These are phyloP conservation scores for Eumacrocentrus americanus DNA, from an alignment of 2,888 invertebrate genomes.

Conservation along the genomic window DNA sequence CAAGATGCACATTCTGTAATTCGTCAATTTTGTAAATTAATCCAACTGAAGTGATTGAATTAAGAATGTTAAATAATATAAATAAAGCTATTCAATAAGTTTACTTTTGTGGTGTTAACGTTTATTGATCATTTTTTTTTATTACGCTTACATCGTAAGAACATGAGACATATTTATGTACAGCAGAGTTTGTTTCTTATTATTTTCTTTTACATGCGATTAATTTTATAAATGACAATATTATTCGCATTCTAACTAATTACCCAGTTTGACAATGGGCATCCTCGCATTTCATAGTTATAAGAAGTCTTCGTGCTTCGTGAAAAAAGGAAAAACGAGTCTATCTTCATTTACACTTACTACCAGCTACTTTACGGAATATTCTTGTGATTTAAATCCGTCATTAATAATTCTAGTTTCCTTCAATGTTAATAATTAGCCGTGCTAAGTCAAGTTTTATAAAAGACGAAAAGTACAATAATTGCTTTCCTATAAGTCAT, in stretches of 20 bases:
- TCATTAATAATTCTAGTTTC: too few relatives aligned
- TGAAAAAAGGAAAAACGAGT: too few relatives aligned
- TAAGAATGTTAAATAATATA: slow-evolving; percentile 35
- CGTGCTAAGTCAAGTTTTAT: background rate
- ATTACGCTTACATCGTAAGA: slow-evolving; percentile 27
- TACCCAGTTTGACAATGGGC: too few relatives aligned
- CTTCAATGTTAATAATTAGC: too few relatives aligned
- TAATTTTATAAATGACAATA: background rate
- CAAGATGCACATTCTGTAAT: slow-evolving; percentile 42
- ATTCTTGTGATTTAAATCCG: too few relatives aligned
- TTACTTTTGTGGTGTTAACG: slow-evolving; percentile 37
- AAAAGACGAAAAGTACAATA: background rate
- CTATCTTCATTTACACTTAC: too few relatives aligned
- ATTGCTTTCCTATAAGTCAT: background rate
- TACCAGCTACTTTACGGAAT: too few relatives aligned
- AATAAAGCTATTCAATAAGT: slow-evolving; percentile 33
- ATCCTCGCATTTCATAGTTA: too few relatives aligned
- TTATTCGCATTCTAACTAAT: background rate
- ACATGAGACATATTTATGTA: slow-evolving; percentile 48
- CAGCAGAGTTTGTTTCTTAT: slow-evolving; percentile 39
- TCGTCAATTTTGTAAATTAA: slow-evolving; percentile 38
- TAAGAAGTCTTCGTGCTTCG: too few relatives aligned
- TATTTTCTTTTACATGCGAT: slow-evolving; percentile 18
- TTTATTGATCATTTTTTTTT: slow-evolving; percentile 37
- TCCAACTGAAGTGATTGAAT: slow-evolving; percentile 28